phyloP scores from a whole-genome alignment of 2,888 invertebrate genomes.

The Cheilosia vernalis region DNA sequence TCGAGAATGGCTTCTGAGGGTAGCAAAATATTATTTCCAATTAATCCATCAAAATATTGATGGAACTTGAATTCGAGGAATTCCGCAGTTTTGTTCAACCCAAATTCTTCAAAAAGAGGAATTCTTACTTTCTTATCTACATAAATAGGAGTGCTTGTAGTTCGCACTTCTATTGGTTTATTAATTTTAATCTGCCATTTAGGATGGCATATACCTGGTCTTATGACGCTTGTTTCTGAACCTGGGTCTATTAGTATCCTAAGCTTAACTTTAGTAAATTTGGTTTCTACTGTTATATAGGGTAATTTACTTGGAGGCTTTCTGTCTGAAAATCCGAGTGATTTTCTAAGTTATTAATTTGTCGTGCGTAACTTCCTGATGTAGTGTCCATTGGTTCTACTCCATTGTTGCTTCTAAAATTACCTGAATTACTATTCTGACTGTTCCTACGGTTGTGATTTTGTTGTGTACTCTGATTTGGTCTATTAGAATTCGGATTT shows the following conservation, averaged over 20 bases:
- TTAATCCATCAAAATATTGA: conserved; percentile 14
- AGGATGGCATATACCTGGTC: conserved; percentile 9
- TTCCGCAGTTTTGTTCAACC: conserved; percentile 24
- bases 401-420: not conserved
- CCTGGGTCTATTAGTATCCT: not conserved
- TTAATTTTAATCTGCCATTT: not conserved
- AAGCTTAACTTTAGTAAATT: conserved; percentile 1
- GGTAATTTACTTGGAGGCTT: conserved; percentile 2
- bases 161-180: not conserved
- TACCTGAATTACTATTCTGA: not conserved
- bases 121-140: conserved; percentile 20
- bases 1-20: conserved; percentile 18
- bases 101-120: conserved; percentile 20
- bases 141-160: not conserved
- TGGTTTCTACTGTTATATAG: conserved; percentile 7
- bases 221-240: no score
- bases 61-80: conserved; percentile 29
- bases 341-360: conserved; percentile 1
- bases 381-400: conserved; percentile 13
- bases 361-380: not conserved
- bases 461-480: conserved; percentile 3
- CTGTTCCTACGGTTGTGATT: not conserved
- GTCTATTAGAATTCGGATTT: not conserved
- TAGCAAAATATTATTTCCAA: conserved; percentile 20
- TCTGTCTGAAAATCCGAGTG: conserved; percentile 4